Evolutionary conservation across 2,888 invertebrate species (phyloP).

Genomic region (Blastobasis lacticolella): DNA sequence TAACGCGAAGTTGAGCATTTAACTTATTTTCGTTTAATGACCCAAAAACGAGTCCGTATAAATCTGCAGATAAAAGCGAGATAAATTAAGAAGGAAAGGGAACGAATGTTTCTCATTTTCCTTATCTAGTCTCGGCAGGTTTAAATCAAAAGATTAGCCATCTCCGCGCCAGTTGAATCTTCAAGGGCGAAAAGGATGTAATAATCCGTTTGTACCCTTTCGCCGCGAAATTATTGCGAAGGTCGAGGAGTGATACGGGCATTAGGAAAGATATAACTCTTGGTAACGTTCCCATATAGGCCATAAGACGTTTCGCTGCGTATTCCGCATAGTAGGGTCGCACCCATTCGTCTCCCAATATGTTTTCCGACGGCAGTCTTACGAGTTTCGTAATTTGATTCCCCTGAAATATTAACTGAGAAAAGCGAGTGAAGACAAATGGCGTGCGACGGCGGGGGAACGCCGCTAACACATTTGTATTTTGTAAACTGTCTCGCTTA

Average conservation of each 20-base stretch:
- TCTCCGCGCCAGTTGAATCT: constrained; percentile 2
- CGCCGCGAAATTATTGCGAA: constrained; percentile 31
- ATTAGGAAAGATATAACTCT: constrained; percentile 55
- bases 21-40: constrained; percentile 20
- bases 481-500: constrained; percentile 22
- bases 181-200: constrained; percentile 7
- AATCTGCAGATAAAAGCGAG: constrained; percentile 15
- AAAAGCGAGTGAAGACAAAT: constrained; percentile 47
- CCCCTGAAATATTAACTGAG: constrained; percentile 61
- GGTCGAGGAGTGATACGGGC: constrained; percentile 30
- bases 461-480: constrained; percentile 26
- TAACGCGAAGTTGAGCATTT: constrained; percentile 10
- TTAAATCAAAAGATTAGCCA: constrained; percentile 8
- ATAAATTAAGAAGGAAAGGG: constrained; percentile 6
- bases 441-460: constrained; percentile 16
- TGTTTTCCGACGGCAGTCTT: constrained; percentile 39
- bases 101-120: constrained; percentile 10
- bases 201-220: constrained; percentile 23
- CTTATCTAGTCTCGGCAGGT: constrained; percentile 8
- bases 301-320: constrained; percentile 44
- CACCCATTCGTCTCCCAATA: constrained; percentile 50
- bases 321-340: constrained; percentile 41
- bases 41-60: constrained; percentile 18
- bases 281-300: constrained; percentile 46
- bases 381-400: constrained; percentile 64